These are phyloP conservation scores for Cyphomyrmex costatus DNA, from an alignment of 1,140 invertebrate species.

Conservation along the genomic window DNA sequence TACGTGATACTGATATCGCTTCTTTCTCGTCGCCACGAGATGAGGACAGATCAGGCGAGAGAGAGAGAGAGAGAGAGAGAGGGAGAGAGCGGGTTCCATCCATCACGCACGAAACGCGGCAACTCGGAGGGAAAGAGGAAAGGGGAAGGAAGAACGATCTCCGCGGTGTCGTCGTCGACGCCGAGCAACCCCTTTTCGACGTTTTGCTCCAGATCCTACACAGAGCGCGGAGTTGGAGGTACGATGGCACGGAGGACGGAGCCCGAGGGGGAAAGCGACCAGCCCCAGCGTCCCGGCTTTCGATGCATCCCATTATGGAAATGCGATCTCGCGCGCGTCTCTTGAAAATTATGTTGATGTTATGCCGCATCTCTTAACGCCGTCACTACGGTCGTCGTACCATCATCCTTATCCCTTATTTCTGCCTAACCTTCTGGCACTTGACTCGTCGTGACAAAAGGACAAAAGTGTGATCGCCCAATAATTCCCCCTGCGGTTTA, in stretches of 20 bases:
- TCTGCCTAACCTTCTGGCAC: constrained; percentile 46
- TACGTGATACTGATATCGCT: constrained; percentile 42
- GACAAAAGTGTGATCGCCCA: background rate
- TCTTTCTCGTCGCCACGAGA: background rate
- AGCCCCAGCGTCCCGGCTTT: constrained; percentile 75
- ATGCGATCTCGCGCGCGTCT: constrained; percentile 82
- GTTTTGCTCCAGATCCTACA: constrained; percentile 55
- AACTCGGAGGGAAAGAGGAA: constrained; percentile 20
- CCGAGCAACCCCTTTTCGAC: constrained; percentile 61
- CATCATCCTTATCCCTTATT: constrained; percentile 47
- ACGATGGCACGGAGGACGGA: constrained; percentile 44
- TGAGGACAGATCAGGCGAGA: background rate
- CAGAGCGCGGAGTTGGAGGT: background rate
- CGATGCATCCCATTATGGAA: constrained; percentile 85
- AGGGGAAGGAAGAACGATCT: constrained; percentile 22
- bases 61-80: background rate
- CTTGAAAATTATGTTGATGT: constrained; percentile 85
- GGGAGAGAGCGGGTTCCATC: constrained; percentile 56
- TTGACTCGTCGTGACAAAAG: background rate
- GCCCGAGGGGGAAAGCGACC: constrained; percentile 66
- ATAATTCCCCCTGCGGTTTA: constrained; percentile 55
- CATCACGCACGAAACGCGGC: constrained; percentile 66
- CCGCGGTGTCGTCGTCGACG: constrained; percentile 59
- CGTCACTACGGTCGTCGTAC: constrained; percentile 33
- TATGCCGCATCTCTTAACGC: constrained; percentile 77